phyloP scores from a whole-genome alignment of 2,113 vertebrate species.

The Centropristis striata region DNA sequence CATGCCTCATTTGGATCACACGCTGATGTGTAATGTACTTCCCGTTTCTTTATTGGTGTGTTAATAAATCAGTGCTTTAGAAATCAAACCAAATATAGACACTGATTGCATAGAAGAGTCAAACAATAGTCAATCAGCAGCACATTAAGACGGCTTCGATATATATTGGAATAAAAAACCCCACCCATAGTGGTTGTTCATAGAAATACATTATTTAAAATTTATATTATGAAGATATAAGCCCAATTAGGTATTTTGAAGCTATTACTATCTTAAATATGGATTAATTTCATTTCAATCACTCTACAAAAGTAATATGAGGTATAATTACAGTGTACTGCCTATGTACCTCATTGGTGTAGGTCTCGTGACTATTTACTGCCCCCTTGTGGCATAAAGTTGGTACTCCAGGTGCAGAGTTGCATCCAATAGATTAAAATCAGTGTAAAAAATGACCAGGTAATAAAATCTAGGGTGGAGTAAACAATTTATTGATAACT shows the following conservation, averaged over 20 bases:
- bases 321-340: background rate
- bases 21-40: conserved; percentile 9
- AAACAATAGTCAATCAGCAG: conserved; percentile 31
- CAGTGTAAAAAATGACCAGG: background rate
- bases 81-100: conserved; percentile 7
- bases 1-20: conserved; percentile 45
- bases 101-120: conserved; percentile 21
- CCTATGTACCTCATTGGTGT: background rate
- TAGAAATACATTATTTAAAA: background rate
- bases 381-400: conserved; percentile 63
- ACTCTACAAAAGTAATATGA: conserved; percentile 17
- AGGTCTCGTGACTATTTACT: conserved; percentile 50
- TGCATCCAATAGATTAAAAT: background rate
- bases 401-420: background rate
- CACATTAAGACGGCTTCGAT: background rate
- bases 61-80: conserved; percentile 28
- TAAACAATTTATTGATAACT: conserved; percentile 23
- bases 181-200: background rate
- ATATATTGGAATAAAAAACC: conserved; percentile 21
- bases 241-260: background rate
- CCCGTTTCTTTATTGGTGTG: conserved; percentile 10
- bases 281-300: conserved; percentile 13
- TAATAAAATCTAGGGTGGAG: background rate
- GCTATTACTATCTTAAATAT: conserved; percentile 9
- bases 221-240: background rate